Conservation (phyloP, 2,888 invertebrate species). For the Meteorus colon region DNA sequence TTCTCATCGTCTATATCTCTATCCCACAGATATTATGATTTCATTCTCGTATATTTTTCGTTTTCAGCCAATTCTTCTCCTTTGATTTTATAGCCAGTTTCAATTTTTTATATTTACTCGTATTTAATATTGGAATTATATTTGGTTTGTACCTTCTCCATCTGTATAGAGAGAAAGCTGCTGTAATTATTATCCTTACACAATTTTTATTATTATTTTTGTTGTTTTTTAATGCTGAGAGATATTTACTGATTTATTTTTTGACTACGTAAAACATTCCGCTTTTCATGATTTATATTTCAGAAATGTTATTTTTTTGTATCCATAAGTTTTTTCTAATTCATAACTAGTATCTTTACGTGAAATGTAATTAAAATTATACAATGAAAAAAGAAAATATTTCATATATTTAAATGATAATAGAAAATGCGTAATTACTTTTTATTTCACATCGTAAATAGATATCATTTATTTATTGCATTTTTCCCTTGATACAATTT, state of each 20-base stretch:
- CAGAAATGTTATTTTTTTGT: neutral
- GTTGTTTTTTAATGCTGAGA: neutral
- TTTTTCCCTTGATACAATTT: neutral
- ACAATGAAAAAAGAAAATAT: neutral
- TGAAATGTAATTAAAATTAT: neutral
- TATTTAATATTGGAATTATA: neutral
- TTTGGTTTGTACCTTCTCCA: neutral
- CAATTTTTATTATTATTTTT: neutral
- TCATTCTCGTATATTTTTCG: neutral
- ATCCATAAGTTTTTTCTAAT: neutral
- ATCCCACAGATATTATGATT: neutral
- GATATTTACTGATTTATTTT: neutral
- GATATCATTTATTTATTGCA: slow-evolving; percentile 9
- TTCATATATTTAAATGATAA: neutral
- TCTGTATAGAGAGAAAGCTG: neutral
- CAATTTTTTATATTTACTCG: neutral
- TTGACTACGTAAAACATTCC: neutral
- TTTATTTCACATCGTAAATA: neutral
- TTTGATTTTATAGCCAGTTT: neutral
- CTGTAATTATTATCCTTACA: neutral
- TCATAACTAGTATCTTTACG: neutral
- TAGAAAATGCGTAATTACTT: neutral
- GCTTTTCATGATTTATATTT: neutral
- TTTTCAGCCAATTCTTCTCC: neutral
- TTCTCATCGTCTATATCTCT: neutral